Base-by-base conservation (phyloP, 2,797 vertebrate species). In the Danio albolineatus region DNA sequence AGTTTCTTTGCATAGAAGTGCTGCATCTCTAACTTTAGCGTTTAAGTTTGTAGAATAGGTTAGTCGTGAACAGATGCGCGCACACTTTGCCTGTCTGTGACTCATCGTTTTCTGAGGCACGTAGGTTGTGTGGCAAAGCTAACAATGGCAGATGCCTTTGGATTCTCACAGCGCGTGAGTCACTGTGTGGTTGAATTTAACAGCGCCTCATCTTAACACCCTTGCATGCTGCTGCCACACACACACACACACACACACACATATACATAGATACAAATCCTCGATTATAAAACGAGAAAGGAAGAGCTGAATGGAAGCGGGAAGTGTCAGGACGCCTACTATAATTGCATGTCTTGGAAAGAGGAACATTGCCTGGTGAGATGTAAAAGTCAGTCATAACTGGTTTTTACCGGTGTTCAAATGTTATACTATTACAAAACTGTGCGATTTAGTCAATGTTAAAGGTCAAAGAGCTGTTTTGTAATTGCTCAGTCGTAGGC, bases 291-390 rank as follows among this genome's bases (percentile, higher is more conserved):
- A 77, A 51, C 7, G 9, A 70, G 46, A 64, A 59, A 76, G 66
- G 76, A 86, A 72, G 66, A 67, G 62, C 44, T 83, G 83, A 82
- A 84, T 78, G 46, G 54, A 43, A 80, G 66, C 53, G 41, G 77
- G 76, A 82, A 83, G 80, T 85, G 81, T 84, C 62, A 81, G 16
- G 19, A 82, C 84, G 81, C 85, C 84, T 70, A 79, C 85, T 69
- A n/a, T 61, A 53, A 79, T 69, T 19, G 76, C 72, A 77, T 71
- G 69, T 82, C 83, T 80, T 71, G 19, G 65, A 62, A 2, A 48
- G 69, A 39, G 44, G 38, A 62, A 60, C 38, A 28, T 41, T 38
- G 46, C 56, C 62, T 62, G 64, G 46, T 13, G 6, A 75, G 64
- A 75, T 75, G 7, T 12, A 70, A 76, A 76, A 44, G 44, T 71